Base-by-base conservation (phyloP, 2,113 vertebrate genomes). In the Melanocharis versteri region DNA sequence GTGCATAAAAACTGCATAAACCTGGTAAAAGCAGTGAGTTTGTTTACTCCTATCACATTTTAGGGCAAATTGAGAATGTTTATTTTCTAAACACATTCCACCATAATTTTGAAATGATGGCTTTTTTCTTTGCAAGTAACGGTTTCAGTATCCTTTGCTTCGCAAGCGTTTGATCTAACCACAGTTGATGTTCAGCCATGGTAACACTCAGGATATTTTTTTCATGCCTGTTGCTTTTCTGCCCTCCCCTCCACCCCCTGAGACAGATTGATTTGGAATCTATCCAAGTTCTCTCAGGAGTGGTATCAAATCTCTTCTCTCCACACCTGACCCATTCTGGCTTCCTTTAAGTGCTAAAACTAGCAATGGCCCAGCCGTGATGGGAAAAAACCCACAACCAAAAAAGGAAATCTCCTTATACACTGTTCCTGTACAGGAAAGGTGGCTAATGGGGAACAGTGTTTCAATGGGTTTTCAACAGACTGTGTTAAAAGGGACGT, bases 141-240 rank as follows among this genome's bases (percentile, higher is more conserved):
- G 33, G 51, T 81, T 95, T 90, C 76, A 65, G 61, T 85, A 82
- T 94, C 69, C 66, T 83, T 69, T 93, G 57, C 87, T 92, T 96
- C 73, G 58, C 60, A 83, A 96, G 90, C 93, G 66, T 94, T 95
- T 96, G 81, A 93, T 96, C 80, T 93, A 95, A 95, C 78, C 91
- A 87, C 83, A 88, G 90, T 77, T 97, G 91, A 95, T 75, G 79
- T 90, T 82, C 86, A 95, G 90, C 87, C 37, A 71, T 60, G 72
- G 91, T 93, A 97, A 96, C 83, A 91, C 87, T 83, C 40, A 4
- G 60, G 58, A 84, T 94, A 77, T 85, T 68, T 88, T 85, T 66
- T 57, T 89, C 76, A 81, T 79, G 92, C 92, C 72, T 96, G 73
- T 72, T 94, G 91, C 72, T 95, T 94, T 85, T 72, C 30, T 90